Evolutionary conservation across 2,113 vertebrate genomes (phyloP), one percentile per base, ranked within the genome.

Genomic region (Phainopepla nitens): DNA sequence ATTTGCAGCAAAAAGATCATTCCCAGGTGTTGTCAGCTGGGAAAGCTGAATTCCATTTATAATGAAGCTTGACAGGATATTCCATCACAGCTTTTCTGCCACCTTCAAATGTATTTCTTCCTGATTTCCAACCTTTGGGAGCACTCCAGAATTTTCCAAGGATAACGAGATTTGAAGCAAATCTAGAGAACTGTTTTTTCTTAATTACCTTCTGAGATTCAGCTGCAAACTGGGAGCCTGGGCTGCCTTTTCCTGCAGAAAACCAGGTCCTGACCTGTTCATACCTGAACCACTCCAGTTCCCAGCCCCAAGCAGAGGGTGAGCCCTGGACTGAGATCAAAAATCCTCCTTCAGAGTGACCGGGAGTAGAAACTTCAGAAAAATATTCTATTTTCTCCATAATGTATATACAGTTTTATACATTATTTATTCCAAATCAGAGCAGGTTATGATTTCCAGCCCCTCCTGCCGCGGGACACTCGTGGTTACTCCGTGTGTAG

Each of bases 401-500:
- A 15, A 31, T 6, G 31, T 10, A 0, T 19, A 1, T 4, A 20
- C 24, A 2, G 12, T 35, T 79, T 56, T 15, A 15, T 15, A 31
- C 22, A 25, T 7, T 11, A 42, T 64, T 56, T 21, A 31, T 56
- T 35, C 21, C 25, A 18, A 11, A 7, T 27, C 22, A 0, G 2
- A 21, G 51, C 28, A 15, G 42, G 13, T 41, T 0, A 0, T 1
- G 76, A 11, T 44, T 58, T 14, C 22, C 1, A 23, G 35, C 2
- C 23, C 25, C 64, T 33, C 39, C 53, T 5, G 58, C 1, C 1
- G 6, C 1, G n/a, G n/a, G 49, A 33, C 15, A 2, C 6, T 2
- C 3, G 5, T 0, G 7, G n/a, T 41, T 6, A 11, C 35, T 88
- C 42, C 31, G 11, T 6, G 68, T 6, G 86, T 0, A 35, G 53